phyloP scores from a whole-genome alignment of 2,797 vertebrate species.

The Esox masquinongy region DNA sequence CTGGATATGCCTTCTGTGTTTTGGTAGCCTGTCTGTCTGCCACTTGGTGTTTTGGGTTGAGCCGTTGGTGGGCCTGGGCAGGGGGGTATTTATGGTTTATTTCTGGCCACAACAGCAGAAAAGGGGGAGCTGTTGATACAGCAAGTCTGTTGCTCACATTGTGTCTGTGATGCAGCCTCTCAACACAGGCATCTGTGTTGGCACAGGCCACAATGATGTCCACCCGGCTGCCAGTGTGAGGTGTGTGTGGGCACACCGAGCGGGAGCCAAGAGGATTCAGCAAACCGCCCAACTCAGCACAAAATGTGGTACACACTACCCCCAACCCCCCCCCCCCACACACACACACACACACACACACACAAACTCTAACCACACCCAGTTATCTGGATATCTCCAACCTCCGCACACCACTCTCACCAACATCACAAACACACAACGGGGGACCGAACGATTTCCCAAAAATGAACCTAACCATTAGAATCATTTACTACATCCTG shows the following conservation, averaged over 20 bases:
- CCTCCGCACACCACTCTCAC: constrained; percentile 20
- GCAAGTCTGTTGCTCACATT: constrained; percentile 82
- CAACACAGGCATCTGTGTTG: constrained; percentile 82
- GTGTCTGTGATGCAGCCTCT: constrained; percentile 73
- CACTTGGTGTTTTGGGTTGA: constrained; percentile 65
- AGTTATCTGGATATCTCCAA: constrained; percentile 52
- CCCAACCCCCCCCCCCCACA: neutral
- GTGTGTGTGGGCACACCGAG: constrained; percentile 57
- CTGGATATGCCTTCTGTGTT: constrained; percentile 62
- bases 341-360: constrained; percentile 24
- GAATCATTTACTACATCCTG: neutral
- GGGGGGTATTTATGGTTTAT: constrained; percentile 81
- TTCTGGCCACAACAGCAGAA: constrained; percentile 84
- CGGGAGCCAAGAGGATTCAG: constrained; percentile 74
- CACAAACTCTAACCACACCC: constrained; percentile 48
- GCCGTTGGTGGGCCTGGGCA: constrained; percentile 60
- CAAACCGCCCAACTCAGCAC: constrained; percentile 69
- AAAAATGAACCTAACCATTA: neutral
- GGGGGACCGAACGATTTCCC: neutral
- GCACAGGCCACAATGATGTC: constrained; percentile 62
- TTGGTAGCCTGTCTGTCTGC: constrained; percentile 56
- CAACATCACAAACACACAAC: neutral
- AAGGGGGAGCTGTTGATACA: constrained; percentile 80
- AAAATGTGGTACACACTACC: constrained; percentile 37
- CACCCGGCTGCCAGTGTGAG: constrained; percentile 66